These are phyloP conservation scores for Philopotamus ludificatus DNA, from an alignment of 1,140 invertebrate genomes.

Conservation along the genomic window DNA sequence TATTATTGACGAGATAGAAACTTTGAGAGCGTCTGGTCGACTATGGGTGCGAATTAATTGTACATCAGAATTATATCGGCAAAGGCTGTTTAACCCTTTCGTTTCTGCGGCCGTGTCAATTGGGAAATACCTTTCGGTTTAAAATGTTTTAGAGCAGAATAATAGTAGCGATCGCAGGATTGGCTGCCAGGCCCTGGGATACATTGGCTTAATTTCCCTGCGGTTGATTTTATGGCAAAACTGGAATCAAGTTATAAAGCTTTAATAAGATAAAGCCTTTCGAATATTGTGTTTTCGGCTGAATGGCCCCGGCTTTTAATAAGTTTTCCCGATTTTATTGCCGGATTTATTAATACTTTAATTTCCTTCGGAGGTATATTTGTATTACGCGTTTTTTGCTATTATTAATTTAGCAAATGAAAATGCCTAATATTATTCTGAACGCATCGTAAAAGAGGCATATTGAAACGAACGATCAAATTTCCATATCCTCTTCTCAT, in stretches of 20 bases:
- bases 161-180: conserved; percentile 26
- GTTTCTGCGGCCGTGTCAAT: conserved; percentile 29
- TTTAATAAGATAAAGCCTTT: conserved; percentile 30
- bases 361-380: conserved; percentile 12
- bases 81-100: conserved; percentile 28
- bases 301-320: conserved; percentile 18
- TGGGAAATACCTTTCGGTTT: conserved; percentile 29
- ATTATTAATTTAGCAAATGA: no score
- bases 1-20: neutral
- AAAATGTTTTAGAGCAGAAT: conserved; percentile 30
- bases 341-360: neutral
- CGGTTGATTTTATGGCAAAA: conserved; percentile 31
- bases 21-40: neutral
- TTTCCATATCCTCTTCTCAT: conserved; percentile 20
- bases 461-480: conserved; percentile 27
- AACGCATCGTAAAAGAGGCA: conserved; percentile 15
- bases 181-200: conserved; percentile 9
- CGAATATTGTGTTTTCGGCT: conserved; percentile 22
- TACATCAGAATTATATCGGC: conserved; percentile 21
- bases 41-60: conserved; percentile 20
- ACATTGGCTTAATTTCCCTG: conserved; percentile 29
- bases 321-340: conserved; percentile 14
- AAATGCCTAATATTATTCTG: conserved; percentile 21
- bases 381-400: no score
- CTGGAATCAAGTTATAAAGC: conserved; percentile 32